Evolutionary conservation across 1,140 invertebrate species (phyloP).

Genomic region (Anagrus nilaparvatae): DNA sequence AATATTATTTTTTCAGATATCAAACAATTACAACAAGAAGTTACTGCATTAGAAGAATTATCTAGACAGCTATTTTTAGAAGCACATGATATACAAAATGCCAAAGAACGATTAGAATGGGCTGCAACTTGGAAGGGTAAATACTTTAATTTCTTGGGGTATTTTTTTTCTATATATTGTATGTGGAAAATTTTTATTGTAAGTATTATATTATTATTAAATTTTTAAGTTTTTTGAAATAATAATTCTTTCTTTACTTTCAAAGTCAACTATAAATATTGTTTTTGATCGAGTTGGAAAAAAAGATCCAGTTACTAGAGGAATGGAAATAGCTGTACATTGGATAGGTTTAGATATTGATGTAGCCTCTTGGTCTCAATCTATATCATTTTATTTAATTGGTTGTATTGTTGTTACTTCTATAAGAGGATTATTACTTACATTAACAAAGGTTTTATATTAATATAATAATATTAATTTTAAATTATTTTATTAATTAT

Average conservation of each 20-base stretch:
- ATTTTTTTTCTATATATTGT: slow-evolving; percentile 98
- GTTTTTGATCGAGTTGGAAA: slow-evolving; percentile 98
- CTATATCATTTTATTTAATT: slow-evolving; percentile 93
- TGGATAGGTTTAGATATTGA: slow-evolving; percentile 96
- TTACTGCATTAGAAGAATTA: slow-evolving; percentile 80
- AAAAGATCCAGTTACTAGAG: slow-evolving; percentile 94
- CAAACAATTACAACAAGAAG: slow-evolving; percentile 75
- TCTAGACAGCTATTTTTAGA: slow-evolving; percentile 92
- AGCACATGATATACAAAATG: slow-evolving; percentile 86
- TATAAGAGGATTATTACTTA: slow-evolving; percentile 89
- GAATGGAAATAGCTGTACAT: slow-evolving; percentile 93
- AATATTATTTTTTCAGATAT: slow-evolving; percentile 51
- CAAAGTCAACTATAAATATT: slow-evolving; percentile 96
- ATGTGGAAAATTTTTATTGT: slow-evolving; percentile 99
- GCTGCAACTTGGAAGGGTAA: slow-evolving; percentile 94
- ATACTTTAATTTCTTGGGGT: slow-evolving; percentile 98
- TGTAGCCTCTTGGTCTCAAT: slow-evolving; percentile 97
- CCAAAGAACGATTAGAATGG: slow-evolving; percentile 89
- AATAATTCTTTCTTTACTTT: slow-evolving; percentile 39
- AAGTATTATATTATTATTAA: slow-evolving; percentile 35
- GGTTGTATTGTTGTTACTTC: slow-evolving; percentile 98
- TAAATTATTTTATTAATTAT: slow-evolving; percentile 8
- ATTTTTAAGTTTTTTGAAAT: slow-evolving; percentile 1
- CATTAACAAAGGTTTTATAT: slow-evolving; percentile 82
- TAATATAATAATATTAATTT: slow-evolving; percentile 8